Evolutionary conservation across 1,140 invertebrate species (phyloP).

Genomic region (Acromyrmex charruanus): DNA sequence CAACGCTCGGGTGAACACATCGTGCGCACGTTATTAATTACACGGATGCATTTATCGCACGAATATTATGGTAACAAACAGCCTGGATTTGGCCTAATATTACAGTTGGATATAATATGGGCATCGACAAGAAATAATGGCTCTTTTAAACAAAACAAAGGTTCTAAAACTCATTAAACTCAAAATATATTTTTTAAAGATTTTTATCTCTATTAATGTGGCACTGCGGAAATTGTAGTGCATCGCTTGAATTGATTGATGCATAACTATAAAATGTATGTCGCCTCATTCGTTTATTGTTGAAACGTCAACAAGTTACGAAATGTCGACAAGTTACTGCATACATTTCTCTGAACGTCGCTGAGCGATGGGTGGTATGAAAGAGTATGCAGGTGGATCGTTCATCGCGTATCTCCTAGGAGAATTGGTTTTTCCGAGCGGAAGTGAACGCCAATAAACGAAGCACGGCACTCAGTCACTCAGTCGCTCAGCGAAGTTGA

Average conservation of each 20-base stretch:
- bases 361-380: constrained; percentile 9
- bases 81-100: background rate
- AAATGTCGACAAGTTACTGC: constrained; percentile 23
- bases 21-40: constrained; percentile 46
- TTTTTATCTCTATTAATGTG: background rate
- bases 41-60: constrained; percentile 45
- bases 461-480: constrained; percentile 70
- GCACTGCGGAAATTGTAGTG: background rate
- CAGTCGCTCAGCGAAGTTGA: constrained; percentile 70
- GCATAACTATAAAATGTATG: background rate
- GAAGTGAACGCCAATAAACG: constrained; percentile 73
- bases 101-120: background rate
- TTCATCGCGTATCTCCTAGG: constrained; percentile 29
- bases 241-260: background rate
- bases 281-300: constrained; percentile 1
- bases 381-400: constrained; percentile 30
- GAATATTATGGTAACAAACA: constrained; percentile 23
- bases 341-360: background rate
- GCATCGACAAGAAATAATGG: background rate
- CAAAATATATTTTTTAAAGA: background rate
- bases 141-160: background rate
- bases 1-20: constrained; percentile 31
- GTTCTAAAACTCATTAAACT: background rate
- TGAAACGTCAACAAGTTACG: constrained; percentile 6
- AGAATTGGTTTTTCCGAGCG: constrained; percentile 70